A percentile compares a stretch with the other conserved stretches of the same genome.
Conservation (phyloP, 23 tunicate species). For the Halocynthia roretzi region DNA sequence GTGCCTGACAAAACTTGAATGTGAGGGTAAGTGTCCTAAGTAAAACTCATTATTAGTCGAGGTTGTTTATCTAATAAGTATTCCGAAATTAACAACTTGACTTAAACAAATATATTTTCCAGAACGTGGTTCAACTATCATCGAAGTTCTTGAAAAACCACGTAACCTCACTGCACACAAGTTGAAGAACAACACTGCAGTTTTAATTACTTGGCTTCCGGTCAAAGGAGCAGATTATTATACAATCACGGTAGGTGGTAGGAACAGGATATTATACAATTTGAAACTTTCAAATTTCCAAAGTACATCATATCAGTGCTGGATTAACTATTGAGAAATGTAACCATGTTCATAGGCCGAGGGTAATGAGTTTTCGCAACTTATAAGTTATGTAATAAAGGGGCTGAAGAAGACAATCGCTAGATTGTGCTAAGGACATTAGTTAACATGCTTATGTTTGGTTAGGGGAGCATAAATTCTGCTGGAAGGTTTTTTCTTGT, state of each 20-base stretch:
- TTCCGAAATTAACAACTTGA: neutral
- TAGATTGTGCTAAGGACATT: no score
- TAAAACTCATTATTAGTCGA: neutral
- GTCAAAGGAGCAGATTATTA: conserved; percentile 1
- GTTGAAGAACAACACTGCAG: neutral
- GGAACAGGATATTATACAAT: no score
- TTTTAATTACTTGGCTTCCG: neutral
- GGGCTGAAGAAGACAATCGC: no score
- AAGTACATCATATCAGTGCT: no score
- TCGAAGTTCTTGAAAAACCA: neutral
- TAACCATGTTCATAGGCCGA: no score
- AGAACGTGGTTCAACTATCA: neutral
- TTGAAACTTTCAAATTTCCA: no score
- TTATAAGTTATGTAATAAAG: no score
- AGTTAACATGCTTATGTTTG: no score
- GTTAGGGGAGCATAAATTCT: no score
- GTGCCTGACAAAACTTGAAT: conserved; percentile 7
- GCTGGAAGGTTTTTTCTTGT: no score
- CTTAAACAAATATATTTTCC: neutral
- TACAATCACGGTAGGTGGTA: neutral
- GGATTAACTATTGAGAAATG: no score
- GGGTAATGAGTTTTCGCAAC: no score
- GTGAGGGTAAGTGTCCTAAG: neutral
- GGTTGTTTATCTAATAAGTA: neutral
- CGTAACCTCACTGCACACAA: neutral